Evolutionary conservation across 2,113 vertebrate genomes (phyloP).

Genomic region (Oncorhynchus keta): DNA sequence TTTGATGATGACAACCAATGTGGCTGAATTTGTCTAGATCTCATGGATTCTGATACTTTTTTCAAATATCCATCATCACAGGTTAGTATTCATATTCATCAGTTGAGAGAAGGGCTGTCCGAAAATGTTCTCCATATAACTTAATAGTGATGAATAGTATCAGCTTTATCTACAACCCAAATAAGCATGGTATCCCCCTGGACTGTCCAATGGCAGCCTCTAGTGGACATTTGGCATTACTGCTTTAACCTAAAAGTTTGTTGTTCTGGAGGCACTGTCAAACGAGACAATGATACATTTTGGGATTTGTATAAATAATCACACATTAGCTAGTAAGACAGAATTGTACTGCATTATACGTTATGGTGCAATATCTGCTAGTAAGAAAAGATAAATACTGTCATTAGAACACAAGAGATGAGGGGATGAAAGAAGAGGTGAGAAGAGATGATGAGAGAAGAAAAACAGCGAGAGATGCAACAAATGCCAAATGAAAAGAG

Average conservation of each 20-base stretch:
- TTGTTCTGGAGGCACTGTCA: neutral
- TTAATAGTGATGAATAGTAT: neutral
- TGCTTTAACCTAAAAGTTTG: neutral
- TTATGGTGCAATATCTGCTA: neutral
- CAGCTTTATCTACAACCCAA: neutral
- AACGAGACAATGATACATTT: neutral
- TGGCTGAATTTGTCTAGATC: neutral
- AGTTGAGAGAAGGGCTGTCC: neutral
- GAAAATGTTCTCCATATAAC: neutral
- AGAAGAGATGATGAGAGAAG: neutral
- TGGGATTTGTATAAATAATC: neutral
- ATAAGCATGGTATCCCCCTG: neutral
- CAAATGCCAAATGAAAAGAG: neutral
- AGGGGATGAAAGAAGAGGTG: neutral
- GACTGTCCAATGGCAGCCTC: slow-evolving; percentile 43
- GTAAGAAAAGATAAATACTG: neutral
- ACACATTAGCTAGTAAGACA: neutral
- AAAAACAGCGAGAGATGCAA: neutral
- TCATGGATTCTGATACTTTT: neutral
- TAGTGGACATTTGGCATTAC: slow-evolving; percentile 48
- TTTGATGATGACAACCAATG: neutral
- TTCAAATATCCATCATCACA: neutral
- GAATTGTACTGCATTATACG: too few relatives aligned
- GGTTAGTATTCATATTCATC: neutral
- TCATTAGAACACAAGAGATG: neutral